Evolutionary conservation across 2,113 vertebrate genomes (phyloP).

Genomic region (Cryptotis parvus): DNA sequence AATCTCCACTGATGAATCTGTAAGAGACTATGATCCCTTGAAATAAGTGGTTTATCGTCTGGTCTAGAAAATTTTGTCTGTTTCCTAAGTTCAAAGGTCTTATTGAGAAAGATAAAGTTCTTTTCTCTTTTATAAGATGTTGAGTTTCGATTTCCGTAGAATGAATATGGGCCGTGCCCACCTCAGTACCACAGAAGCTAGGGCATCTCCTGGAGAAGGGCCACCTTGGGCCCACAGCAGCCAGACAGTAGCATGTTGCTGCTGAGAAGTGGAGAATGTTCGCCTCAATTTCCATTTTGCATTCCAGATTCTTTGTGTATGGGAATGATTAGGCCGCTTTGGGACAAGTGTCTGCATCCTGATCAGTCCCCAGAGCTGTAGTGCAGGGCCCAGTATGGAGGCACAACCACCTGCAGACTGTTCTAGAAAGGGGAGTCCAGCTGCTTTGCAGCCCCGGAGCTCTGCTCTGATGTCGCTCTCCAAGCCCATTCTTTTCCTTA

Average conservation of each 20-base stretch:
- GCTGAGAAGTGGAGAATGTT: no score
- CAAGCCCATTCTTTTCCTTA: constrained; percentile 13
- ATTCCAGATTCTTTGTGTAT: constrained; percentile 28
- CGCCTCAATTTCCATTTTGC: constrained; percentile 11
- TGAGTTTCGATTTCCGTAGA: constrained; percentile 21
- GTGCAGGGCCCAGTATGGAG: not conserved
- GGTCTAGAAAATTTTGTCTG: not conserved
- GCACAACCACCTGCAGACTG: not conserved
- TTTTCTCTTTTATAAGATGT: not conserved
- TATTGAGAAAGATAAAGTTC: constrained; percentile 1
- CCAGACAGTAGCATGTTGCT: not conserved
- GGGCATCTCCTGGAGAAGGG: not conserved
- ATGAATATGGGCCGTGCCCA: not conserved
- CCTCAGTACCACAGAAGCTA: constrained; percentile 35
- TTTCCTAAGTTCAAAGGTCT: not conserved
- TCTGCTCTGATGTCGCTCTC: constrained; percentile 5
- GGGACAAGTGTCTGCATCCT: not conserved
- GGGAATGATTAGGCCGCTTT: not conserved
- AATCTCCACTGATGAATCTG: not conserved
- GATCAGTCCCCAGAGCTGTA: not conserved
- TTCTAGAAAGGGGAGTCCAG: not conserved
- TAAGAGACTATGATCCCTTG: not conserved
- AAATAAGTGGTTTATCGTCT: not conserved
- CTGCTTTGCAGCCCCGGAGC: not conserved
- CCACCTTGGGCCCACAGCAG: not conserved